Evolutionary conservation across 2,797 vertebrate species (phyloP).

Genomic region (Lycodopsis pacificus): DNA sequence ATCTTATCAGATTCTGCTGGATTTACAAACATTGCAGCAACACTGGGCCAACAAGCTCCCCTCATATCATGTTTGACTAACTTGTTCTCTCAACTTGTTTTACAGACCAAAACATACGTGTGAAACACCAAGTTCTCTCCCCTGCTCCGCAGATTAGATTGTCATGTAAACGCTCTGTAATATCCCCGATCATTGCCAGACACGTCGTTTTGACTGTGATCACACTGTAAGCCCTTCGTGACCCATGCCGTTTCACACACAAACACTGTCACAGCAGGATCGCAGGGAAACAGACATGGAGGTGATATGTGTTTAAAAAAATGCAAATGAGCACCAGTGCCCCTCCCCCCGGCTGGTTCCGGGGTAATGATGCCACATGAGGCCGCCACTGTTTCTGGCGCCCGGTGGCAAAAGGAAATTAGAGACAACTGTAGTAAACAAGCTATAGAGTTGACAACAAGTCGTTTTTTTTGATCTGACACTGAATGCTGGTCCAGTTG

Average conservation of each 20-base stretch:
- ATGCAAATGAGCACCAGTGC: too few species aligned
- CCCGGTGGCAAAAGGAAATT: not conserved
- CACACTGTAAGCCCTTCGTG: not conserved
- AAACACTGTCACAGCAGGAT: not conserved
- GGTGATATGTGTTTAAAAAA: too few species aligned
- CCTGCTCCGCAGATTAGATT: not conserved
- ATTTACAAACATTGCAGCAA: conserved; percentile 11
- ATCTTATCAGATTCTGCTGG: conserved; percentile 15
- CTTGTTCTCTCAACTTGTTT: not conserved
- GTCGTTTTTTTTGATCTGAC: too few species aligned
- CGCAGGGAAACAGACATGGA: too few species aligned
- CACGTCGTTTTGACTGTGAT: not conserved
- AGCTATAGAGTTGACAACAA: not conserved
- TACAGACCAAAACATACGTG: not conserved
- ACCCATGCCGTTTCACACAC: not conserved
- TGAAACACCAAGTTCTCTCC: not conserved
- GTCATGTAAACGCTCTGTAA: not conserved
- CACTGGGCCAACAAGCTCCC: not conserved
- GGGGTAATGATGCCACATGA: too few species aligned
- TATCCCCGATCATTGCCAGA: not conserved
- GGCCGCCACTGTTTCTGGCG: too few species aligned
- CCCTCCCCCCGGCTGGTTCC: too few species aligned
- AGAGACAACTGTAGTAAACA: not conserved
- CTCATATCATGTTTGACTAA: not conserved
- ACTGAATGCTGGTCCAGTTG: too few species aligned